These are phyloP conservation scores for Clavelina lepadiformis DNA, from an alignment of 23 tunicate species.

Conservation along the genomic window DNA sequence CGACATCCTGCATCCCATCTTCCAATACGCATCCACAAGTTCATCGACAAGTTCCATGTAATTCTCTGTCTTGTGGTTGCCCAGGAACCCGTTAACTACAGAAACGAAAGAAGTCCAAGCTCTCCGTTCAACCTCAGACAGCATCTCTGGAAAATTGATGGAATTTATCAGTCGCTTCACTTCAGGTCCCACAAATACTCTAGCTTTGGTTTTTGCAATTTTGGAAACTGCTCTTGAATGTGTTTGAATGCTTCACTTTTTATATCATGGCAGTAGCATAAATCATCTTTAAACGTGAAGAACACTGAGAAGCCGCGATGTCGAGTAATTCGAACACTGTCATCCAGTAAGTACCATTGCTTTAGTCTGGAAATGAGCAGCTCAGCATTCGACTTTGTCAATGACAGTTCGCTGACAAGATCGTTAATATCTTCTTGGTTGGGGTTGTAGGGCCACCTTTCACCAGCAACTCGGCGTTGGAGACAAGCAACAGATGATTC, in stretches of 20 bases:
- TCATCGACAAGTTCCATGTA: conserved; percentile 18
- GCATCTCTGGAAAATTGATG: conserved; percentile 15
- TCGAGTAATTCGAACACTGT: conserved; percentile 21
- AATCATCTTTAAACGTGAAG: conserved; percentile 13
- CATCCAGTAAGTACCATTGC: conserved; percentile 33
- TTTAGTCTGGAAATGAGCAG: conserved; percentile 18
- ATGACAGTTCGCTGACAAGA: conserved; percentile 19
- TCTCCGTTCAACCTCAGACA: conserved; percentile 29
- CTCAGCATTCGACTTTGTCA: conserved; percentile 37
- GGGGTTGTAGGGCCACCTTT: conserved; percentile 33
- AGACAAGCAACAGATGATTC: conserved; percentile 18
- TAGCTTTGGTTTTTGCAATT: conserved; percentile 29
- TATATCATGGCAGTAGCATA: conserved; percentile 30
- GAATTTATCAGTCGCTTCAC: conserved; percentile 34
- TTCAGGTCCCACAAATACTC: conserved; percentile 31
- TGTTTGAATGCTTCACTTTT: conserved; percentile 24
- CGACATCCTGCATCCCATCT: conserved; percentile 34
- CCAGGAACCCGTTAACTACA: conserved; percentile 27
- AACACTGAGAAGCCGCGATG: conserved; percentile 26
- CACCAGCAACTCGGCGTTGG: conserved; percentile 14
- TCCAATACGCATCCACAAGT: conserved; percentile 32
- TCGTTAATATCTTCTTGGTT: conserved; percentile 34
- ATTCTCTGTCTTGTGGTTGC: conserved; percentile 21
- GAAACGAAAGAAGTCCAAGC: conserved; percentile 32
- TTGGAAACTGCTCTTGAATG: conserved; percentile 32